Evolutionary conservation across 2,113 vertebrate species (phyloP).

Genomic region (Mellivora capensis): DNA sequence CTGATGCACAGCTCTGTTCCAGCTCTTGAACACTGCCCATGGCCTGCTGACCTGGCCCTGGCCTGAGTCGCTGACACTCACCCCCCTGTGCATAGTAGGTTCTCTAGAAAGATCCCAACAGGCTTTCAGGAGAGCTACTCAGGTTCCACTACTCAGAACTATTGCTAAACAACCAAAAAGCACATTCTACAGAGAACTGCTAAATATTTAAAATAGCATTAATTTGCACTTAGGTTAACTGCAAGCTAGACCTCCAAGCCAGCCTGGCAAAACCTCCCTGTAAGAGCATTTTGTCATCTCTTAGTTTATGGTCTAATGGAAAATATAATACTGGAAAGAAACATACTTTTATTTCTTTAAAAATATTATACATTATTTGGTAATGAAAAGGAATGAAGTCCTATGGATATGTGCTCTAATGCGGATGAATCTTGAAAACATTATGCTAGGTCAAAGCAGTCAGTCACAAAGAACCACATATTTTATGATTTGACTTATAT

Average conservation of each 20-base stretch:
- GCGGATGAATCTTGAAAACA: not conserved
- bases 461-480: not conserved
- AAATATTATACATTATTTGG: not conserved
- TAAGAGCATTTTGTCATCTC: not conserved
- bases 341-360: not conserved
- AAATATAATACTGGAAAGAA: no score
- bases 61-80: not conserved
- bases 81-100: not conserved
- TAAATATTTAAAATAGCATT: slow-evolving; percentile 16
- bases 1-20: not conserved
- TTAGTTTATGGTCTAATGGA: not conserved
- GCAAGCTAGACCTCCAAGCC: not conserved
- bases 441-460: not conserved
- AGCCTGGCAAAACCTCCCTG: not conserved
- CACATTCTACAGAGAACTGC: not conserved
- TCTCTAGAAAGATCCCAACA: not conserved
- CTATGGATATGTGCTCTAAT: not conserved
- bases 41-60: not conserved
- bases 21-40: not conserved
- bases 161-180: slow-evolving; percentile 36
- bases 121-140: not conserved
- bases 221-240: not conserved
- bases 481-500: not conserved
- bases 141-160: not conserved
- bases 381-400: slow-evolving; percentile 4